Conservation (phyloP, 2,888 invertebrate species). For the Drosophila fungiperda region DNA sequence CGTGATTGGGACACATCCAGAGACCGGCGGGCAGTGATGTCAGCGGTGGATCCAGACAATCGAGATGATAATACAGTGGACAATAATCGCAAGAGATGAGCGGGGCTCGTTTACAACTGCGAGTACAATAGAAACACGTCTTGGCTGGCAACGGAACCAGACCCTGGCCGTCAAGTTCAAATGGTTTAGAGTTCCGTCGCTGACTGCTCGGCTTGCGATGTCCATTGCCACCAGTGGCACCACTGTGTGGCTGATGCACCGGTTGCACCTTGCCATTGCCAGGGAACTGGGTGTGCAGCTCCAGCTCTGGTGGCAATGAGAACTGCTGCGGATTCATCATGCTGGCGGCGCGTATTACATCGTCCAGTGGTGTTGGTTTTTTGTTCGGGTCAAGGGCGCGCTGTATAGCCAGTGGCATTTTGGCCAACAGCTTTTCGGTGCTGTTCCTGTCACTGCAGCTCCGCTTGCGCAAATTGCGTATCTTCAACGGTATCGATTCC, state of each 20-base stretch:
- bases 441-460: slow-evolving; percentile 83
- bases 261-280: slow-evolving; percentile 91
- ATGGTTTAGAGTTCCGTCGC: slow-evolving; percentile 84
- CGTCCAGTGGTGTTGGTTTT: slow-evolving; percentile 89
- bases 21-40: slow-evolving; percentile 94
- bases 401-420: slow-evolving; percentile 81
- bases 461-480: slow-evolving; percentile 84
- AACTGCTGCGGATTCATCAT: slow-evolving; percentile 96
- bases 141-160: slow-evolving; percentile 93
- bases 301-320: slow-evolving; percentile 93
- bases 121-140: slow-evolving; percentile 93
- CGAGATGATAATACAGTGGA: slow-evolving; percentile 94
- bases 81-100: slow-evolving; percentile 98
- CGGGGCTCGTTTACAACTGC: slow-evolving; percentile 93
- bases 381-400: slow-evolving; percentile 83
- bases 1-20: slow-evolving; percentile 99
- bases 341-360: slow-evolving; percentile 92
- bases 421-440: slow-evolving; percentile 80
- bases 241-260: slow-evolving; percentile 49
- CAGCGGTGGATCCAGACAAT: slow-evolving; percentile 97
- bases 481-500: slow-evolving; percentile 84
- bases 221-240: slow-evolving; percentile 62
- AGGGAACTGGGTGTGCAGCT: slow-evolving; percentile 91
- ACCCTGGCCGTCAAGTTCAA: slow-evolving; percentile 87
- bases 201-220: slow-evolving; percentile 72